A percentile compares a stretch with the other conserved stretches of the same genome.
Conservation (phyloP, 2,888 invertebrate species). For the Scaptomyza tumidula region DNA sequence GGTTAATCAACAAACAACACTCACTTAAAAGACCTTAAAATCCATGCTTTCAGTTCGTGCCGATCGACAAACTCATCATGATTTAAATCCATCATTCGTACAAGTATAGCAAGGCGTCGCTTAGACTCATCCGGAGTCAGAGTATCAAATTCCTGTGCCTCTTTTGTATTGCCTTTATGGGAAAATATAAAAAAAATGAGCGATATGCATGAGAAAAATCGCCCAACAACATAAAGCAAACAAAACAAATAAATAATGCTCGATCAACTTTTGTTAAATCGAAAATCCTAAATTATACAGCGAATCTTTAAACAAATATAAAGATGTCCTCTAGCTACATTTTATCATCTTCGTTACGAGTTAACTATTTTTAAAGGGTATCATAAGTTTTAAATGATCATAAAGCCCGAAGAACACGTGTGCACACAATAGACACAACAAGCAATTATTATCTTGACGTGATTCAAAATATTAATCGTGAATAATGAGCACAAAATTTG, state of each 20-base stretch:
- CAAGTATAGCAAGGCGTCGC: slow-evolving; percentile 89
- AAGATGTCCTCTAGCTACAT: neutral
- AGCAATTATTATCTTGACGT: slow-evolving; percentile 27
- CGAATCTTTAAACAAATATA: neutral
- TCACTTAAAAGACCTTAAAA: slow-evolving; percentile 94
- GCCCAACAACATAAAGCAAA: slow-evolving; percentile 4
- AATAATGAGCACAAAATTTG: slow-evolving; percentile 17
- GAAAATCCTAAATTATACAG: neutral
- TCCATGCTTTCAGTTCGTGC: slow-evolving; percentile 95
- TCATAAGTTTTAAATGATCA: slow-evolving; percentile 5
- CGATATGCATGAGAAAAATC: slow-evolving; percentile 16
- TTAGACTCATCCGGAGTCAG: slow-evolving; percentile 94
- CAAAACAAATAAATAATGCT: neutral
- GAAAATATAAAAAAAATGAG: slow-evolving; percentile 2
- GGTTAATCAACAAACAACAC: slow-evolving; percentile 81
- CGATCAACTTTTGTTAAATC: neutral
- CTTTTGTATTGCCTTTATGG: slow-evolving; percentile 91
- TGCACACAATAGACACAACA: slow-evolving; percentile 38
- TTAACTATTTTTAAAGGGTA: neutral
- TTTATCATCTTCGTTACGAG: neutral
- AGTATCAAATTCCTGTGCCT: slow-evolving; percentile 96
- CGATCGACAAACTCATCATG: slow-evolving; percentile 91
- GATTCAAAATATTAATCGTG: slow-evolving; percentile 34
- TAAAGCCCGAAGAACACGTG: slow-evolving; percentile 32
- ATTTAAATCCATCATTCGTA: slow-evolving; percentile 95